These are phyloP conservation scores for Spea bombifrons DNA, from an alignment of 2,113 vertebrate species.

Conservation along the genomic window DNA sequence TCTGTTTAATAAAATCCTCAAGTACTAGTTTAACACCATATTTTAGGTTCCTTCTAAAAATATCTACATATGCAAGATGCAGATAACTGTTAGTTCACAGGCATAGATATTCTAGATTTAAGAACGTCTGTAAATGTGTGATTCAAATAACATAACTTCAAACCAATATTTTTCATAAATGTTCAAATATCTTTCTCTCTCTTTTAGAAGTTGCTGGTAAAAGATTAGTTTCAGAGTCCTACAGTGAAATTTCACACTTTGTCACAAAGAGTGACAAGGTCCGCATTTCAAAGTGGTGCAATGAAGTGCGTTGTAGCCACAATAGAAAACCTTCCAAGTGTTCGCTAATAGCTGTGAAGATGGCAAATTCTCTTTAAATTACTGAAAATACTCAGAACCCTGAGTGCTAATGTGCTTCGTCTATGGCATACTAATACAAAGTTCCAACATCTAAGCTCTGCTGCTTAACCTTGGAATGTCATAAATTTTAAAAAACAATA, in stretches of 20 bases:
- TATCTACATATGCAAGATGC: conserved; percentile 11
- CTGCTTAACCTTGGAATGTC: too few species aligned
- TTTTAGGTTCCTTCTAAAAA: conserved; percentile 30
- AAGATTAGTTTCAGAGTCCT: conserved; percentile 49
- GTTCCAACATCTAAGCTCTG: too few species aligned
- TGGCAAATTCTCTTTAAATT: conserved; percentile 38
- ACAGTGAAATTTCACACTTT: conserved; percentile 44
- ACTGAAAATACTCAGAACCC: conserved; percentile 29
- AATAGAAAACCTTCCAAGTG: conserved; percentile 44
- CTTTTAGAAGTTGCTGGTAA: conserved; percentile 34
- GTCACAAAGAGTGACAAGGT: conserved; percentile 46
- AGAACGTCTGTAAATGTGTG: conserved; percentile 39
- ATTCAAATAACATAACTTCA: neutral
- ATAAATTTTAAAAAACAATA: too few species aligned
- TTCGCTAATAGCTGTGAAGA: conserved; percentile 33
- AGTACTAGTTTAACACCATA: neutral
- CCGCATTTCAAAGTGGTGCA: conserved; percentile 40
- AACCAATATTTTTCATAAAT: neutral
- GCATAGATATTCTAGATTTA: conserved; percentile 28
- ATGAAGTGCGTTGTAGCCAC: conserved; percentile 33
- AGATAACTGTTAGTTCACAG: conserved; percentile 33
- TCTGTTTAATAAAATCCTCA: neutral
- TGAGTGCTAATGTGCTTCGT: neutral
- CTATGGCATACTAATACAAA: conserved; percentile 18
- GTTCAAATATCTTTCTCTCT: conserved; percentile 25